Base-by-base conservation (phyloP, 2,797 vertebrate species). In the Erethizon dorsatum region DNA sequence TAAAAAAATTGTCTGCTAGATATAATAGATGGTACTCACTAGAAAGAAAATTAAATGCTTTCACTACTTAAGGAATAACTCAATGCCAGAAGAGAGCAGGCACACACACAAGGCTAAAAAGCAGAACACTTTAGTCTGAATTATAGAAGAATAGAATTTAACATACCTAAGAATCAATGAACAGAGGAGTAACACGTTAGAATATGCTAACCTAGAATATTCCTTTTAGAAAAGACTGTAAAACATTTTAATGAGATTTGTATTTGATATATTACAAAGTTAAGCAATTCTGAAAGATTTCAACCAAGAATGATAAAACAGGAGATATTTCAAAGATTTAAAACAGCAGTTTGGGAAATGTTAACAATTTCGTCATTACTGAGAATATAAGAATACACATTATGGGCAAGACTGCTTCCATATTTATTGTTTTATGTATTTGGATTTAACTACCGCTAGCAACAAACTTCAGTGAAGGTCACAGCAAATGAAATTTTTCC, bases 361-460 rank as follows among this genome's bases (percentile, higher is more conserved):
- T 85, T 59, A 92, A 82, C 22, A 93, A 89, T 61, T 50, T 3
- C 83, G 22, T 88, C 57, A 83, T 91, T 80, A 93, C 37, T 67
- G 7, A 93, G 26, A 95, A 86, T 67, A 17, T 89, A 95, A 97
- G 50, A 88, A 95, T 89, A 95, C 9, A 90, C 54, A 90, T 83
- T 77, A 77, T 88, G 79, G 80, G 78, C 89, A 97, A 96, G 65
- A 84, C 83, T 90, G 56, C 54, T 80, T 89, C 41, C 75, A 33
- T 77, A 91, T 95, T 96, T 97, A 95, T 79, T 90, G 45, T 84
- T 95, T 97, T 67, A 86, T 69, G 61, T 63, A 94, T 67, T 47
- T 77, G 90, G 28, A 93, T 63, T 91, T 92, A 67, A 95, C 50
- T 98, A 59, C 69, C 94, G 50, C 85, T 90, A 92, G 83, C 65